A percentile compares a stretch with the other conserved stretches of the same genome.
These are phyloP conservation scores for Caranx melampygus DNA, from an alignment of 2,113 vertebrate species.

Conservation along the genomic window DNA sequence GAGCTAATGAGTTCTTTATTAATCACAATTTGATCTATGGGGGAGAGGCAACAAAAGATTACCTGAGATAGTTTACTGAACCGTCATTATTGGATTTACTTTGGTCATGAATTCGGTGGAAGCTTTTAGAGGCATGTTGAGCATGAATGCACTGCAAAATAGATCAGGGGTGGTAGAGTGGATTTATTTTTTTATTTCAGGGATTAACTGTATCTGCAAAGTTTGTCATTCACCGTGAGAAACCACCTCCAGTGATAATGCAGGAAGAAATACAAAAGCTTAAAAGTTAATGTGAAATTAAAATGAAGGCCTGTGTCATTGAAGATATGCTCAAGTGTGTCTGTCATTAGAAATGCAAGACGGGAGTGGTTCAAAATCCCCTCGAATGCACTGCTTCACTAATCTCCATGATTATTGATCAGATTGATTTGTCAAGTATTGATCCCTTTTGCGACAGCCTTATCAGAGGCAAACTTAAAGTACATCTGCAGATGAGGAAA, in stretches of 20 bases:
- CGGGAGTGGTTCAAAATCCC: conserved; percentile 44
- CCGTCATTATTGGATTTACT: conserved; percentile 54
- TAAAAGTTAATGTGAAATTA: conserved; percentile 34
- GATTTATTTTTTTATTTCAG: background rate
- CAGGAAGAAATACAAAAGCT: conserved; percentile 25
- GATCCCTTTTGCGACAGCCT: conserved; percentile 64
- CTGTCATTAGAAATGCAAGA: conserved; percentile 46
- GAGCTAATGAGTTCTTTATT: conserved; percentile 71
- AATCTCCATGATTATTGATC: conserved; percentile 75
- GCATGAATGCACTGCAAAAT: conserved; percentile 13
- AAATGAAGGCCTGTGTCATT: conserved; percentile 35
- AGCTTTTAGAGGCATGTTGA: conserved; percentile 17
- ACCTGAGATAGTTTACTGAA: conserved; percentile 54
- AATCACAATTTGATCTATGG: conserved; percentile 68
- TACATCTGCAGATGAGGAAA: conserved; percentile 67
- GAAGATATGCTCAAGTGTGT: conserved; percentile 40
- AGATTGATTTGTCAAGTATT: conserved; percentile 71
- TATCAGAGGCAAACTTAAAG: conserved; percentile 73
- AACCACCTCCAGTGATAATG: conserved; percentile 16
- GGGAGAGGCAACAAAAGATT: conserved; percentile 51
- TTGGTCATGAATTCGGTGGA: conserved; percentile 9
- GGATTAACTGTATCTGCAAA: conserved; percentile 23
- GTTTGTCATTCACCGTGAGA: conserved; percentile 16
- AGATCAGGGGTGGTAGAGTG: background rate
- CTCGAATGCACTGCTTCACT: conserved; percentile 31